Conservation (phyloP, 2,113 vertebrate genomes). For the Synodontis membranacea region DNA sequence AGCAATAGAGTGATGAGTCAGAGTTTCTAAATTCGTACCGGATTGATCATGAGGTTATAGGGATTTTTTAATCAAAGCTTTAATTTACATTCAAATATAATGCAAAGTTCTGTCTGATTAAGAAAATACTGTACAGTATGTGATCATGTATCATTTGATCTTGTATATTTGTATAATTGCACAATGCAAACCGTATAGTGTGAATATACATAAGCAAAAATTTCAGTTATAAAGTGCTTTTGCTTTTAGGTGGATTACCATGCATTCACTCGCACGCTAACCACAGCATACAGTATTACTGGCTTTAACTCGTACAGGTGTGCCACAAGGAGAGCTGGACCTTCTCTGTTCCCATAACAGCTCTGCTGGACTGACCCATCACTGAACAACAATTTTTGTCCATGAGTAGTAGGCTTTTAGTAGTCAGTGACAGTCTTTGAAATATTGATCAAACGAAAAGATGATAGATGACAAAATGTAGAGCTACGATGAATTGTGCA, state of each 20-base stretch:
- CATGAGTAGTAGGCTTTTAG: neutral
- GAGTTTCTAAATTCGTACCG: neutral
- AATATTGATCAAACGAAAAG: neutral
- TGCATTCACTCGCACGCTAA: neutral
- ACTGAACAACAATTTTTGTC: neutral
- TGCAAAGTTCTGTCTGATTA: neutral
- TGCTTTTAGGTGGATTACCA: neutral
- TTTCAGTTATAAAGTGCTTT: neutral
- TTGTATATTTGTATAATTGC: neutral
- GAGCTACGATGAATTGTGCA: neutral
- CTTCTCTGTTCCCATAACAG: too few species aligned
- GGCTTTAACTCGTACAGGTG: neutral
- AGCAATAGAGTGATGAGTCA: neutral
- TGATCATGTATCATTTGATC: neutral
- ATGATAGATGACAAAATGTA: neutral
- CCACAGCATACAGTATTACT: neutral
- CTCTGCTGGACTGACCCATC: neutral
- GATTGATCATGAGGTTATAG: neutral
- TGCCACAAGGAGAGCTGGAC: neutral
- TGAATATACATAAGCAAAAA: neutral
- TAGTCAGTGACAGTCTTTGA: neutral
- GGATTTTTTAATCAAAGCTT: neutral
- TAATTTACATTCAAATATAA: neutral
- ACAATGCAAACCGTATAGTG: neutral
- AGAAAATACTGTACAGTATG: neutral